Percentiles rank a stretch among this genome's conserved stretches.
phyloP scores from a whole-genome alignment of 2,113 vertebrate species.

The Megaceryle maxima region DNA sequence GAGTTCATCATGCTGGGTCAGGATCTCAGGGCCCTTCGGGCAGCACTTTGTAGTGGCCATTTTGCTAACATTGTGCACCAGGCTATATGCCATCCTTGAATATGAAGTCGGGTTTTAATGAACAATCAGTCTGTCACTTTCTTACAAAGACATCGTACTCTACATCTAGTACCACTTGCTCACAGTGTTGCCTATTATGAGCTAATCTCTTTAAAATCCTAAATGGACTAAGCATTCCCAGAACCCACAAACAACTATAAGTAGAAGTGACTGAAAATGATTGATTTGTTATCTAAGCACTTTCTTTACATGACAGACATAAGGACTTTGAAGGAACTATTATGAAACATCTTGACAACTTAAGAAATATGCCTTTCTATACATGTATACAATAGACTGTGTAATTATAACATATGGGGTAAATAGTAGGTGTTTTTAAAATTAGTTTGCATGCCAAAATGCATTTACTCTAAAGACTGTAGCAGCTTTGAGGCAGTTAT shows the following conservation, averaged over 20 bases:
- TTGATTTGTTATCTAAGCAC: background rate
- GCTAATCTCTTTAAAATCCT: background rate
- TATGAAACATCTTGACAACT: conserved; percentile 24
- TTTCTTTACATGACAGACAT: background rate
- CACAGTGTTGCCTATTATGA: background rate
- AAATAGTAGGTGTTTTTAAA: conserved; percentile 54
- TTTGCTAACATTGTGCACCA: background rate
- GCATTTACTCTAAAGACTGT: conserved; percentile 43
- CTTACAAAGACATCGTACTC: background rate
- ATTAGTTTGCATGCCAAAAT: conserved; percentile 63
- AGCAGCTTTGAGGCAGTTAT: conserved; percentile 47
- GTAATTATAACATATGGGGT: conserved; percentile 50
- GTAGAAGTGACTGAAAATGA: background rate
- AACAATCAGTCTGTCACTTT: background rate
- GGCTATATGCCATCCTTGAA: background rate
- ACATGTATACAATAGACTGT: background rate
- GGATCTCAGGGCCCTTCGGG: background rate
- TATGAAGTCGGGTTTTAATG: background rate
- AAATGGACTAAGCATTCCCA: accelerated
- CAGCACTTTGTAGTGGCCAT: accelerated
- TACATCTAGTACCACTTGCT: background rate
- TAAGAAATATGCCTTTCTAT: conserved; percentile 1
- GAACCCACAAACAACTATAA: background rate
- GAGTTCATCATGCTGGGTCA: background rate
- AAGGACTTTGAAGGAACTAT: conserved; percentile 6